phyloP scores from a whole-genome alignment of 2,888 invertebrate genomes.

The Choreutis nemorana region DNA sequence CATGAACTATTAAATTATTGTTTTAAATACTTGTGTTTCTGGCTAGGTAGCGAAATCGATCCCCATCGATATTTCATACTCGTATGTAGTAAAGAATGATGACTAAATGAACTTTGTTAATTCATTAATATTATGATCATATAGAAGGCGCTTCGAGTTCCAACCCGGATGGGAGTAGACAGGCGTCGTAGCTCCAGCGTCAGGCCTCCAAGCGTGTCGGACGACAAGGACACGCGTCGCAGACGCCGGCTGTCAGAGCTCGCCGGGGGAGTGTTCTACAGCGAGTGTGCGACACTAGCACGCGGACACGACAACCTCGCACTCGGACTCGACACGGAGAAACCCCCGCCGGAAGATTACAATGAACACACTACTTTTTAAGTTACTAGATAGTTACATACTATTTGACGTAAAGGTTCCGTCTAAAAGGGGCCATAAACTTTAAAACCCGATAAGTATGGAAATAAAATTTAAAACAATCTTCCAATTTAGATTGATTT shows the following conservation, averaged over 20 bases:
- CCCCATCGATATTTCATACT: too few species aligned
- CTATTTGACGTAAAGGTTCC: too few species aligned
- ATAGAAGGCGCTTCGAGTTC: slow-evolving; percentile 42
- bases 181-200: slow-evolving; percentile 52
- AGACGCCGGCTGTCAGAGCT: slow-evolving; percentile 52
- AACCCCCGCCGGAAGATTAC: slow-evolving; percentile 29
- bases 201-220: slow-evolving; percentile 41
- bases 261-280: slow-evolving; percentile 60
- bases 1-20: too few species aligned
- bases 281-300: slow-evolving; percentile 32
- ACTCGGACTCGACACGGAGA: slow-evolving; percentile 40
- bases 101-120: slow-evolving; percentile 1
- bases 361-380: slow-evolving; percentile 21
- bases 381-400: not conserved
- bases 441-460: too few species aligned
- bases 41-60: too few species aligned
- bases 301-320: slow-evolving; percentile 48
- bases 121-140: slow-evolving; percentile 8
- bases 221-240: slow-evolving; percentile 53
- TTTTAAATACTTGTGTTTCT: too few species aligned
- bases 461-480: too few species aligned
- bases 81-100: slow-evolving; percentile 1
- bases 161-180: slow-evolving; percentile 40
- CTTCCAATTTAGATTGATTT: too few species aligned
- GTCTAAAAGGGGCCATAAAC: too few species aligned